Percentiles rank a stretch among this genome's conserved stretches.
Conservation (phyloP, 2,797 vertebrate genomes). For the Enteromius argenteus region DNA sequence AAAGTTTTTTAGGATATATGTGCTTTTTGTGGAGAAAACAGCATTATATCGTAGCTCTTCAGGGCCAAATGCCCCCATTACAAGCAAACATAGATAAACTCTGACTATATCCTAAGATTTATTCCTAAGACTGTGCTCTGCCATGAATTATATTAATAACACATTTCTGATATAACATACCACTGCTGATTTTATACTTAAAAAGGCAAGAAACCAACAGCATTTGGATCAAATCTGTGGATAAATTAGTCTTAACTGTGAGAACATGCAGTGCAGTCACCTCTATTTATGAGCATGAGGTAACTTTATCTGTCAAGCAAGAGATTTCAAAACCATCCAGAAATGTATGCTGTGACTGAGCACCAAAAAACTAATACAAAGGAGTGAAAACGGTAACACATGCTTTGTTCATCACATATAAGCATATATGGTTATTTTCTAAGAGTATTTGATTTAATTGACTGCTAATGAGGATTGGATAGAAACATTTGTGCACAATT, state of each 20-base stretch:
- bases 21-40: not conserved
- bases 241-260: conserved; percentile 11
- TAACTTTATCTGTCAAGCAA: conserved; percentile 49
- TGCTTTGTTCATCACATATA: not conserved
- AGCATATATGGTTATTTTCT: not conserved
- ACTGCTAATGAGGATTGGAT: conserved; percentile 42
- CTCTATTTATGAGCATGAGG: conserved; percentile 36
- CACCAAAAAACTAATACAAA: not conserved
- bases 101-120: conserved; percentile 3
- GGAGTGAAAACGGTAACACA: not conserved
- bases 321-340: conserved; percentile 10
- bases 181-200: not conserved
- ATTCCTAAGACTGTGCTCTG: conserved; percentile 3
- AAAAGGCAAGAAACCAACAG: conserved; percentile 7
- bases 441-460: not conserved
- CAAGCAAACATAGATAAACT: conserved; percentile 31
- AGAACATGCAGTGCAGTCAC: conserved; percentile 4
- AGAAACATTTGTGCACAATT: conserved; percentile 59
- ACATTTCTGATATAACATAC: conserved; percentile 23
- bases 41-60: not conserved
- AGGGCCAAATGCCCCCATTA: conserved; percentile 19
- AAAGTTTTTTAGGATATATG: not conserved
- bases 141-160: conserved; percentile 31
- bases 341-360: conserved; percentile 20
- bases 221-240: conserved; percentile 14